These are phyloP conservation scores for Notodonta dromedarius DNA, from an alignment of 2,888 invertebrate species.

Conservation along the genomic window DNA sequence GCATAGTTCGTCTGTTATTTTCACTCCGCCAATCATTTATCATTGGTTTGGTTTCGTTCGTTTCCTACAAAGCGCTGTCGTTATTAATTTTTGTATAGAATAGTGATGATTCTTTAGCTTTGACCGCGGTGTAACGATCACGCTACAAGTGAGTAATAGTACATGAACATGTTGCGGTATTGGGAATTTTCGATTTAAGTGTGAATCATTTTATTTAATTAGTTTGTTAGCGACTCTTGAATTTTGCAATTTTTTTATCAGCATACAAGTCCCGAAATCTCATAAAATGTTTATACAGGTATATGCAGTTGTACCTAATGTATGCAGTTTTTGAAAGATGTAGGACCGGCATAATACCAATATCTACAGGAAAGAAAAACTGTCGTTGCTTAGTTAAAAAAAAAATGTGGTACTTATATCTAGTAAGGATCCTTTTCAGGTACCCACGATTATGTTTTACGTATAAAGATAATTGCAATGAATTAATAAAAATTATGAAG, in stretches of 20 bases:
- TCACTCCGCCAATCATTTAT: conserved; percentile 48
- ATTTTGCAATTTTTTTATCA: conserved; percentile 15
- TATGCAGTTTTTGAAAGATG: too few species aligned
- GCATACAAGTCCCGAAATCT: background rate
- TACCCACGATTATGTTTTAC: background rate
- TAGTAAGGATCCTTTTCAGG: background rate
- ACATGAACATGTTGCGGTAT: conserved; percentile 10
- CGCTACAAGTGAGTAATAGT: conserved; percentile 8
- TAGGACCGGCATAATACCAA: too few species aligned
- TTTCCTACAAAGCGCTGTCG: conserved; percentile 25
- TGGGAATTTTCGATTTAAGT: conserved; percentile 15
- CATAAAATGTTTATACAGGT: too few species aligned
- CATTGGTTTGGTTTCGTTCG: conserved; percentile 32
- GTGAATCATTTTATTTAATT: conserved; percentile 29
- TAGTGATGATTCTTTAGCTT: conserved; percentile 9
- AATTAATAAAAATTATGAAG: conserved; percentile 4
- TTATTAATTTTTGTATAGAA: conserved; percentile 16
- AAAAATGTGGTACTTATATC: too few species aligned
- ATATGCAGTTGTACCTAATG: too few species aligned
- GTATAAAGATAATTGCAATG: background rate
- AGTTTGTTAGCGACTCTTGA: conserved; percentile 15
- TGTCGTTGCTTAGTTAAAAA: too few species aligned
- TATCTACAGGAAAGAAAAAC: too few species aligned
- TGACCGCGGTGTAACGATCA: conserved; percentile 9
- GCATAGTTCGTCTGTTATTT: conserved; percentile 44